Base-by-base conservation (phyloP, 2,888 invertebrate genomes). In the Sminthurinus aureus region DNA sequence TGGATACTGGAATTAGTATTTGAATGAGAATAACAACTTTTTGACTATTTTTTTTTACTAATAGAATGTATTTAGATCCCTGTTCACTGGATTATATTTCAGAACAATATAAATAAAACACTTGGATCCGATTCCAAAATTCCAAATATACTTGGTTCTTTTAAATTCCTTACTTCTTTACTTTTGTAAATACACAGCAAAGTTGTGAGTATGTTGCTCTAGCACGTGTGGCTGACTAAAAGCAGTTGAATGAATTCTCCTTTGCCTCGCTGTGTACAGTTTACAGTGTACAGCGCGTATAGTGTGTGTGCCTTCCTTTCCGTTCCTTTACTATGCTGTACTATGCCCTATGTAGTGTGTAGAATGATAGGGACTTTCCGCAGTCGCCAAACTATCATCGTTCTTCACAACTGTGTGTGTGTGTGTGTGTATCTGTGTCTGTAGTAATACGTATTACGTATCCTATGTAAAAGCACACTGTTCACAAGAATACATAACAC, bases 221-320 rank as follows among this genome's bases (percentile, higher is more conserved):
- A 75, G 75, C 75, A 52, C 50, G 75, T 51, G 52, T 52, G n/a
- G 52, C 75, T 18, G 75, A 52, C 75, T 50, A 20, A 75, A 50
- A 75, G 75, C 75, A 38, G 50, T 50, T 18, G 58, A 50, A 75
- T 9, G 75, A 69, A 75, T 51, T 15, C 75, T 73, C 75, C 38
- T 38, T 38, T 38, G 38, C 38, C 38, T 38, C 38, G 38, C 38
- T 69, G 15, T 69, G 11, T 20, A 69, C 69, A 22, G 69, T 6
- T 52, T 82, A 66, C 69, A 82, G 38, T 71, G 83, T 73, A 78
- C 79, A 79, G 83, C 79, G 64, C 73, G 79, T 79, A 71, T 77
- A 73, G 79, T 79, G 11, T 71, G 20, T 22, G 71, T 71, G 22
- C 75, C 51, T 52, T 51, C n/a, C 79, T 50, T 69, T 67, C 51